Conservation (phyloP, 2,888 invertebrate species). For the Eurytoma adleriae region DNA sequence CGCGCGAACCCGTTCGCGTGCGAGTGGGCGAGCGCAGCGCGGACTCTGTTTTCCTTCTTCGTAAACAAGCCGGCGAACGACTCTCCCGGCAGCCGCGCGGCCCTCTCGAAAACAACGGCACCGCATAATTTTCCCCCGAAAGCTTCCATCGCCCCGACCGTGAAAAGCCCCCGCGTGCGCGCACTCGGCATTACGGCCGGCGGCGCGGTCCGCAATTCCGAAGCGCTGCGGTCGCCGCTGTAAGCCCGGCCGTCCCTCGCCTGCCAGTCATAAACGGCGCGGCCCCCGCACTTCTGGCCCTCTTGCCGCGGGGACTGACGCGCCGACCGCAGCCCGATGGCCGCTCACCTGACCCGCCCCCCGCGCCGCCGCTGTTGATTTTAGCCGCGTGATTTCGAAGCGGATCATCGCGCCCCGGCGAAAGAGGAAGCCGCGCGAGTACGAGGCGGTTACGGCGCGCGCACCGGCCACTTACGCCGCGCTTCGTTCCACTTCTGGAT, state of each 20-base stretch:
- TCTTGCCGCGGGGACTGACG: background rate
- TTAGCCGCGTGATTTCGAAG: background rate
- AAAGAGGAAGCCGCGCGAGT: background rate
- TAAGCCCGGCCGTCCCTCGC: background rate
- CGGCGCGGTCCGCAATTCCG: conserved; percentile 30
- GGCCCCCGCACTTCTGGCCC: background rate
- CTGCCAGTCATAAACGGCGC: background rate
- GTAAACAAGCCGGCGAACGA: conserved; percentile 15
- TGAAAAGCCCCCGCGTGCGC: background rate
- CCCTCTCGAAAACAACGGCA: conserved; percentile 27
- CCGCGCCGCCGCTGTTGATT: background rate
- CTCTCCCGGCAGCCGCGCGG: background rate
- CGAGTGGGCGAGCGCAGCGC: background rate
- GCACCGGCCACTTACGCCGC: background rate
- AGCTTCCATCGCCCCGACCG: background rate
- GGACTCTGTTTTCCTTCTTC: background rate
- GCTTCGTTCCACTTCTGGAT: background rate
- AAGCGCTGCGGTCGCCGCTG: conserved; percentile 29
- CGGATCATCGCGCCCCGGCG: background rate
- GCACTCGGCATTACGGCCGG: background rate
- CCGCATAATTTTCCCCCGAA: conserved; percentile 28
- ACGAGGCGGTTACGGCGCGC: background rate
- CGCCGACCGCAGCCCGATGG: background rate
- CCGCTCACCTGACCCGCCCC: background rate
- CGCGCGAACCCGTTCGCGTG: background rate